Base-by-base conservation (phyloP, 2,888 invertebrate genomes). In the Microplitis manilae region DNA sequence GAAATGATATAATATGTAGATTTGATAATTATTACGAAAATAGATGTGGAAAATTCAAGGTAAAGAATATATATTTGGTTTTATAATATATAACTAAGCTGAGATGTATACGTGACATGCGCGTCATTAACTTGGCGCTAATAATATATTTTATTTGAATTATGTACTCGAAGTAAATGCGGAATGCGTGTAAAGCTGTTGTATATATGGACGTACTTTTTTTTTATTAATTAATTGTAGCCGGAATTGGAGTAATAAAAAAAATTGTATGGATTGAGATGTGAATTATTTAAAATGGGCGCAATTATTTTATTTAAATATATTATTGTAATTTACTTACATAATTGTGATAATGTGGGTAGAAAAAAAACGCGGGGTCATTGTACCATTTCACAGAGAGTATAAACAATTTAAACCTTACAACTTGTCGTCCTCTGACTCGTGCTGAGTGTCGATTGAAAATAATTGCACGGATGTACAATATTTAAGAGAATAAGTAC, bases 401-500 rank as follows among this genome's bases (percentile, higher is more conserved):
- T 20, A 64, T 64, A 64, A 20, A 15, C 6, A 50, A 40, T 38
- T 62, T 59, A 65, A 41, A 5, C 17, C 17, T 39, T 39, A 4
- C 60, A 60, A 62, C 15, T 65, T 41, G 20, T 65, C 50, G 20
- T 73, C 73, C 13, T 17, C 17, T 15, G 40, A 62, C 50, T 64
- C 30, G 9, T 17, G 15, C 38, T 39, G 39, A 67, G 73, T 68
- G 73, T 73, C 68, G 68, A 73, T 73, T 73, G 73, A 68, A 7
- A 39, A 20, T 73, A 73, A 73, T 73, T 73, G 67, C 17, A 38
- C 73, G 73, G 73, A 73, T 73, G 73, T 73, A 59, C 41, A 59
- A 30, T n/a, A 38, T 73, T 67, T 73, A 40, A 17, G 20, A 64
- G 62, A 40, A n/a, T 40, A 64, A 68, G 40, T 40, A 40, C 40